Percentiles rank a stretch among this genome's conserved stretches.
Evolutionary conservation across 2,888 invertebrate genomes (phyloP).

Genomic region (Drosophila greeni): DNA sequence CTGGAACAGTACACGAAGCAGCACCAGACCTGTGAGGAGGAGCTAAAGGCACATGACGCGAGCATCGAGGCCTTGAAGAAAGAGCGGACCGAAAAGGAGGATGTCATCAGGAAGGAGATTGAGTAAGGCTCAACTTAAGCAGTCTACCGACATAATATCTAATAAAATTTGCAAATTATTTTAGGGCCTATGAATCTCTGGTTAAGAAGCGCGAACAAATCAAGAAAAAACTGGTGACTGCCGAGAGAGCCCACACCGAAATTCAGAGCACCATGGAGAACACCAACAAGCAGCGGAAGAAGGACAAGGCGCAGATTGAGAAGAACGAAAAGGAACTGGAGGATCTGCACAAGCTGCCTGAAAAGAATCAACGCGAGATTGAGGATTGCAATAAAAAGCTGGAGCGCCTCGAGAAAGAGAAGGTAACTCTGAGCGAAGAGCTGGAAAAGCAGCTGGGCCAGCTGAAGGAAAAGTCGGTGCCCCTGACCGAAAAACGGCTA

Average conservation of each 20-base stretch:
- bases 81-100: slow-evolving; percentile 80
- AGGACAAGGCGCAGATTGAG: slow-evolving; percentile 84
- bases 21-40: slow-evolving; percentile 82
- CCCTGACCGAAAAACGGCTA: slow-evolving; percentile 80
- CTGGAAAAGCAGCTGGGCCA: slow-evolving; percentile 82
- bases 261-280: slow-evolving; percentile 84
- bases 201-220: slow-evolving; percentile 82
- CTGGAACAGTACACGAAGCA: slow-evolving; percentile 82
- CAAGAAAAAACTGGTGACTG: slow-evolving; percentile 82
- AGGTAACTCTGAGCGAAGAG: slow-evolving; percentile 81
- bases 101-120: slow-evolving; percentile 72
- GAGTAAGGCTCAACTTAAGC: slow-evolving; percentile 61
- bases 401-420: slow-evolving; percentile 81
- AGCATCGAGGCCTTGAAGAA: slow-evolving; percentile 63
- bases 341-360: slow-evolving; percentile 84
- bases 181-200: slow-evolving; percentile 82
- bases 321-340: slow-evolving; percentile 85
- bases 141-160: background rate
- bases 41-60: slow-evolving; percentile 79
- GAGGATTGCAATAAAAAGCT: slow-evolving; percentile 82
- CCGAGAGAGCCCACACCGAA: slow-evolving; percentile 84
- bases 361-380: slow-evolving; percentile 86
- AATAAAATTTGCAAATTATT: background rate
- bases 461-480: slow-evolving; percentile 81
- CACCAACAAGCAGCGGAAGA: slow-evolving; percentile 86